Evolutionary conservation across 2,888 invertebrate genomes (phyloP), one percentile per base, ranked within the genome.

Genomic region (Nebria brevicollis): DNA sequence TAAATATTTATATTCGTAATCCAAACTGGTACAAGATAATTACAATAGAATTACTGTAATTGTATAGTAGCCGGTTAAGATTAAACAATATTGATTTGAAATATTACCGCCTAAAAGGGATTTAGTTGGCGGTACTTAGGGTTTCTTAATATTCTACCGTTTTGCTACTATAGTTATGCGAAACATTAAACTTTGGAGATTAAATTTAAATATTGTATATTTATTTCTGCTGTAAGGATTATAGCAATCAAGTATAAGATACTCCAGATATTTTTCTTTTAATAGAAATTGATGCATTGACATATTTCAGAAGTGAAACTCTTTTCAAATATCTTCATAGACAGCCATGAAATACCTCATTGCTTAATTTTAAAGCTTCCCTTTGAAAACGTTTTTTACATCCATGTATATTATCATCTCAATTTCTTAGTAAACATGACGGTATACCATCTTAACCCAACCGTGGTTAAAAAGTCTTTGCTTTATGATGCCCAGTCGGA

Each of bases 1-100:
- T 77, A 77, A 77, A 77, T 77, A 77, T 77, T 77, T 77, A 77
- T 70, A 68, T 42, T 68, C 42, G 25, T n/a, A 66, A 41, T 42
- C 42, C 41, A 1, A 20, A 20, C 70, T 34, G 20, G 68, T 77
- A 77, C 64, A 25, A 65, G 34, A 41, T 68, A 66, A 66, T 68
- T n/a, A 77, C 68, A 77, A 77, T 34, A 77, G 77, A 42, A 68
- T 68, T 77, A 68, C 77, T 15, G 77, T 77, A 66, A 68, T 34
- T 77, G 68, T 77, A 77, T 77, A 43, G 68, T 42, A 77, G 68
- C 77, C 73, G 70, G 77, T 11, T 34, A 41, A 77, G 68, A 68
- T 77, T 77, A 77, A 77, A 77, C 41, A 66, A 54, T 20, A 68
- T 68, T 15, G 54, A 70, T 41, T 66, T 66, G 70, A 11, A 20